These are phyloP conservation scores for Digitonthophagus gazella DNA, from an alignment of 2,888 invertebrate genomes.

Conservation along the genomic window DNA sequence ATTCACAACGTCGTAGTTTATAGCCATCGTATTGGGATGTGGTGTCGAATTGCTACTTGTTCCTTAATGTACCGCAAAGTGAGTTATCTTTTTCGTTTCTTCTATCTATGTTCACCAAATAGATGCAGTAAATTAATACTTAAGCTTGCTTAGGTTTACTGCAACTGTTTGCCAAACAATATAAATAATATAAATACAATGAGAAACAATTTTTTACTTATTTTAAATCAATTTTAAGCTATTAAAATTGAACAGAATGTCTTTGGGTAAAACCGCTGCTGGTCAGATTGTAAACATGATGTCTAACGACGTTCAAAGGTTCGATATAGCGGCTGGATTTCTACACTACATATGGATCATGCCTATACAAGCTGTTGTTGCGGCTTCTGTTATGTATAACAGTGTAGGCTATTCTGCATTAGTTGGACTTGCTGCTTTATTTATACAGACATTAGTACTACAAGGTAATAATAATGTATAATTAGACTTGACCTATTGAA, in stretches of 20 bases:
- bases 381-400: conserved; percentile 60
- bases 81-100: conserved; percentile 31
- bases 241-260: conserved; percentile 62
- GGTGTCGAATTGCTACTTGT: conserved; percentile 73
- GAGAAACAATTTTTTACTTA: background rate
- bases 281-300: conserved; percentile 82
- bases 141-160: too few species aligned
- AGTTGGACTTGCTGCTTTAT: conserved; percentile 61
- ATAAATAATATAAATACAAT: too few species aligned
- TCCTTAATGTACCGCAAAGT: conserved; percentile 81
- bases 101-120: background rate
- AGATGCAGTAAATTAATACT: background rate
- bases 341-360: conserved; percentile 79
- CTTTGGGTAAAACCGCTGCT: conserved; percentile 77
- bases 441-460: conserved; percentile 54
- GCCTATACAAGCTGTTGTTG: conserved; percentile 69
- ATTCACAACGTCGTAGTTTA: conserved; percentile 63
- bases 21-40: conserved; percentile 70
- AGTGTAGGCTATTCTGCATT: conserved; percentile 58
- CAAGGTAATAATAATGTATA: conserved; percentile 48
- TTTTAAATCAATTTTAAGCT: conserved; percentile 21
- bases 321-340: conserved; percentile 69
- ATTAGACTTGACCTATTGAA: background rate
- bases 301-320: conserved; percentile 82
- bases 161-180: too few species aligned